phyloP scores from a whole-genome alignment of 2,113 vertebrate genomes.

The Melanerpes formicivorus region DNA sequence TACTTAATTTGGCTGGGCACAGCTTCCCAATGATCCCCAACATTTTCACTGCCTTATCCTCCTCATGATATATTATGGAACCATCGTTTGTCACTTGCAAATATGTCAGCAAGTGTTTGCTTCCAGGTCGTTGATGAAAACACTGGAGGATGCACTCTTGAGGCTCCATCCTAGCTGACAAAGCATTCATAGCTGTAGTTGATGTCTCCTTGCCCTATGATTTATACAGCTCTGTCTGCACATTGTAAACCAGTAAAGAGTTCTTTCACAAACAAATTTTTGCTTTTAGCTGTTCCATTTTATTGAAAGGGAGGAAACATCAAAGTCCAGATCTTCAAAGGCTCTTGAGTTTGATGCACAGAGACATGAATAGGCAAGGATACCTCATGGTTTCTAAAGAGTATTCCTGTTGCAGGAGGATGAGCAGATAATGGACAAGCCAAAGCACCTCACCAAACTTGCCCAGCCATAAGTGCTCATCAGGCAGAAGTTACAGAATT shows the following conservation, averaged over 20 bases:
- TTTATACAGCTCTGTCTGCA: not conserved
- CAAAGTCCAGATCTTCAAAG: not conserved
- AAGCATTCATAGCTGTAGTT: not conserved
- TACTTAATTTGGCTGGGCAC: not conserved
- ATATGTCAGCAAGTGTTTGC: not conserved
- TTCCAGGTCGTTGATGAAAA: not conserved
- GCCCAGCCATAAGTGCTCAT: not conserved
- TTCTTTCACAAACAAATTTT: not conserved
- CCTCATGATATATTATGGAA: accelerated
- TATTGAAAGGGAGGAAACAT: not conserved
- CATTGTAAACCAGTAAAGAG: not conserved
- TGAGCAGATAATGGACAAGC: not conserved
- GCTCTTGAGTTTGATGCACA: not conserved
- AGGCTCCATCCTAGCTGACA: not conserved
- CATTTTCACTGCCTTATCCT: not conserved
- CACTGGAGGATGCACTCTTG: not conserved
- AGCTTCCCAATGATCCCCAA: not conserved
- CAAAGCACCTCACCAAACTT: not conserved
- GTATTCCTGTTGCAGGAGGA: not conserved
- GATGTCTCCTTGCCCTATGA: not conserved
- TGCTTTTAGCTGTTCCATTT: not conserved
- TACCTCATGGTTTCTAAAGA: not conserved
- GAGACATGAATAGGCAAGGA: not conserved
- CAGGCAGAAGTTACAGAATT: not conserved
- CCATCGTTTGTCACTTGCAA: not conserved